A percentile compares a stretch with the other conserved stretches of the same genome.
Evolutionary conservation across 1,140 invertebrate species (phyloP).

Genomic region (Hyposmocoma kahamanoa): DNA sequence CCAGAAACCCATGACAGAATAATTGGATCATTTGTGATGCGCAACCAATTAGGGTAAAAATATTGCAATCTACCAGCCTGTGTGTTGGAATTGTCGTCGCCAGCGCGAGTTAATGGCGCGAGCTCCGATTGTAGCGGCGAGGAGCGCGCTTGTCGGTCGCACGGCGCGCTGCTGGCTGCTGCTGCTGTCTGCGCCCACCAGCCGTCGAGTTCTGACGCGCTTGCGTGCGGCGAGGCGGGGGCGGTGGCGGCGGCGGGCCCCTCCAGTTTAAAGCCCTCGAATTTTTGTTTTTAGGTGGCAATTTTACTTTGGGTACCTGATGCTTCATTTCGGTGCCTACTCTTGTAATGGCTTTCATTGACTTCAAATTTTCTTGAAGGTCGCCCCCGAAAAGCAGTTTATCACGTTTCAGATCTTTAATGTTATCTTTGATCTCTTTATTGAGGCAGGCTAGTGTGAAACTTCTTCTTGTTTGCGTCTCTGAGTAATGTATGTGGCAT

Average conservation of each 20-base stretch:
- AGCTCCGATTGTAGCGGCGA: neutral
- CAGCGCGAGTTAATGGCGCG: neutral
- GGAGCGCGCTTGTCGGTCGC: neutral
- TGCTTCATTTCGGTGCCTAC: slow-evolving; percentile 1
- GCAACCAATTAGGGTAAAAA: neutral
- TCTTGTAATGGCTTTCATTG: slow-evolving; percentile 3
- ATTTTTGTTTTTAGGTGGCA: neutral
- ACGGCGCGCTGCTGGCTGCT: neutral
- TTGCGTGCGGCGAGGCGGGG: neutral
- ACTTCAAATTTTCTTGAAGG: slow-evolving; percentile 5
- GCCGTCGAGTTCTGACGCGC: slow-evolving; percentile 3
- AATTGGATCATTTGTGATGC: slow-evolving; percentile 3
- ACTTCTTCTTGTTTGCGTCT: neutral
- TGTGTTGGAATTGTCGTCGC: no score
- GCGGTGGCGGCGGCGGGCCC: slow-evolving; percentile 4
- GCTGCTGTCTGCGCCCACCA: slow-evolving; percentile 4
- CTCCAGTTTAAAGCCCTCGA: slow-evolving; percentile 8
- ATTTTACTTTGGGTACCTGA: neutral
- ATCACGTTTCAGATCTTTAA: neutral
- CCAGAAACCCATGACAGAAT: slow-evolving; percentile 2
- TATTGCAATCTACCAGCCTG: slow-evolving; percentile 3
- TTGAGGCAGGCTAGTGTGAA: neutral
- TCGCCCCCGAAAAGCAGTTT: neutral
- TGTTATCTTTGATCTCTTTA: slow-evolving; percentile 6
- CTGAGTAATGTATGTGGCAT: slow-evolving; percentile 4